These are phyloP conservation scores for Paratrypauchen microcephalus DNA, from an alignment of 2,797 vertebrate genomes.

Conservation along the genomic window DNA sequence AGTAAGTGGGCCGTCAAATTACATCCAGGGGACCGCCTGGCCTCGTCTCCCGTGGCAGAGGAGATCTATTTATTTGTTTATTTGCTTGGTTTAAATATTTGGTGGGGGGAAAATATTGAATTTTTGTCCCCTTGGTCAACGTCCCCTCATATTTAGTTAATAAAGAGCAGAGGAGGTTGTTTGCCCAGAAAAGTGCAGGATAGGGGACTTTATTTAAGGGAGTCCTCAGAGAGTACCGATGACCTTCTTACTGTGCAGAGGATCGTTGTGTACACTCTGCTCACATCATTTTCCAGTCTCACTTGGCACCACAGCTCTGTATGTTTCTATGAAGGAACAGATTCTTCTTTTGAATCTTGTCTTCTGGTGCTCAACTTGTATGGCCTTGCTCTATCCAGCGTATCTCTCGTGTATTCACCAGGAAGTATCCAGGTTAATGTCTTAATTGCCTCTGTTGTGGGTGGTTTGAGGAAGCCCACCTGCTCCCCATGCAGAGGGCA, in stretches of 20 bases:
- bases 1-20: slow-evolving; percentile 97
- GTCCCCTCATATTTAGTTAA: slow-evolving; percentile 88
- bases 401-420: slow-evolving; percentile 64
- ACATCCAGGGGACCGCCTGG: slow-evolving; percentile 83
- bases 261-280: slow-evolving; percentile 64
- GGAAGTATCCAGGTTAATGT: slow-evolving; percentile 73
- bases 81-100: slow-evolving; percentile 95
- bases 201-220: slow-evolving; percentile 80
- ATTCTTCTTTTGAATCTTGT: not conserved
- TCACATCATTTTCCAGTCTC: slow-evolving; percentile 45
- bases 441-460: slow-evolving; percentile 70
- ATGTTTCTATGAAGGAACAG: not conserved
- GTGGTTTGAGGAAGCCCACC: slow-evolving; percentile 69
- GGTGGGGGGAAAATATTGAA: slow-evolving; percentile 87
- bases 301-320: not conserved
- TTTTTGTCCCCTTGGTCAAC: slow-evolving; percentile 86
- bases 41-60: slow-evolving; percentile 79
- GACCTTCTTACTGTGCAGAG: slow-evolving; percentile 77
- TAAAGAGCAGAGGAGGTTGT: slow-evolving; percentile 88
- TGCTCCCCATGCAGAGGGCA: slow-evolving; percentile 54
- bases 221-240: slow-evolving; percentile 75
- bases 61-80: slow-evolving; percentile 89
- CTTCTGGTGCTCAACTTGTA: slow-evolving; percentile 28
- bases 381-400: slow-evolving; percentile 64
- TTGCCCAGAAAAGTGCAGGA: slow-evolving; percentile 81